Evolutionary conservation across 2,888 invertebrate genomes (phyloP).

Genomic region (Galeopsomyia nigrocyanea): DNA sequence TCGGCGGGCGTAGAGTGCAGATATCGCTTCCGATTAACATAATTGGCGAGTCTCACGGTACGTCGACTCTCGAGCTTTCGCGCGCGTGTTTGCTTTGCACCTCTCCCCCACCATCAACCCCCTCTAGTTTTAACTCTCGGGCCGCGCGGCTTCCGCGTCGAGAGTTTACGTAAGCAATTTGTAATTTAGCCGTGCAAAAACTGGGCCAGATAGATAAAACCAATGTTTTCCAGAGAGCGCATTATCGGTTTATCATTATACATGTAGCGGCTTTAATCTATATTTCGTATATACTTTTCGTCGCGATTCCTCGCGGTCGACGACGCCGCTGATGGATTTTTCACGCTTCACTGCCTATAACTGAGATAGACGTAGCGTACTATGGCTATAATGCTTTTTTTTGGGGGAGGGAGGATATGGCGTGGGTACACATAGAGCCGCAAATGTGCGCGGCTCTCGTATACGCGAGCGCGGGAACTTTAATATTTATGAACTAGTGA

Average conservation of each 20-base stretch:
- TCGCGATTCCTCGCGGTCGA: too few relatives aligned
- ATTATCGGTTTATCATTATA: slow-evolving; percentile 46
- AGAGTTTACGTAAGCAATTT: slow-evolving; percentile 20
- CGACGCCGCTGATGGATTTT: too few relatives aligned
- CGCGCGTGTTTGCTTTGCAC: neutral
- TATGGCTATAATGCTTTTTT: too few relatives aligned
- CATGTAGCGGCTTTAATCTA: too few relatives aligned
- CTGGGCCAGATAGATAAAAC: neutral
- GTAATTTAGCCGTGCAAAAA: slow-evolving; percentile 24
- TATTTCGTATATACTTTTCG: neutral
- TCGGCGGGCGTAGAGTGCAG: neutral
- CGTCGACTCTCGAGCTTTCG: neutral
- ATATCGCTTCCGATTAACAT: slow-evolving; percentile 40
- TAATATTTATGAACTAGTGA: slow-evolving; percentile 22
- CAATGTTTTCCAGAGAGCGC: slow-evolving; percentile 20
- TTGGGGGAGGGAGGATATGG: too few relatives aligned
- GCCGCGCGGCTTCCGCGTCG: too few relatives aligned
- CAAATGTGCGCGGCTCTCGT: too few relatives aligned
- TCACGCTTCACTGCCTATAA: too few relatives aligned
- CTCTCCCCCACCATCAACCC: neutral
- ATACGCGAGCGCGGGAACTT: neutral
- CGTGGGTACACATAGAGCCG: too few relatives aligned
- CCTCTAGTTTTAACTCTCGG: slow-evolving; percentile 14
- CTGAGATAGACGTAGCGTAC: too few relatives aligned
- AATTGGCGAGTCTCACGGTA: slow-evolving; percentile 29